These are phyloP conservation scores for Isoperla grammatica DNA, from an alignment of 2,888 invertebrate genomes.

Conservation along the genomic window DNA sequence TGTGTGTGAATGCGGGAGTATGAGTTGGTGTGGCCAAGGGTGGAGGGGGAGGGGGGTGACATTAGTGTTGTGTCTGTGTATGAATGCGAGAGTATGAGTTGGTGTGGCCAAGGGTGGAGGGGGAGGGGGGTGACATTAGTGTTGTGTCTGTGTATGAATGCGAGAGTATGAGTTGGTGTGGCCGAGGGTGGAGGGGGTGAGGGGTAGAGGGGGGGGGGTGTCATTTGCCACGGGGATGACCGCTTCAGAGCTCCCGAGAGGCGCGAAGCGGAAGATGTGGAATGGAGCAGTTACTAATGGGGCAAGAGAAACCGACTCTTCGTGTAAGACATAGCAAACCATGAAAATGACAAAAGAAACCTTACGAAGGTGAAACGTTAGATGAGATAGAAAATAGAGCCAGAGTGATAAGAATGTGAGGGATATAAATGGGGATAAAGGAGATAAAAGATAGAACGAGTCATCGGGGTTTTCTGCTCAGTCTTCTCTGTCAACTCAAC, in stretches of 20 bases:
- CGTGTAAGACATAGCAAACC: not conserved
- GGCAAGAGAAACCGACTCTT: not conserved
- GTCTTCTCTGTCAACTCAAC: too few relatives aligned
- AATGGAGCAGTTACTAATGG: constrained; percentile 9
- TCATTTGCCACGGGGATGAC: constrained; percentile 10
- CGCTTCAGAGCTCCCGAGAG: constrained; percentile 5
- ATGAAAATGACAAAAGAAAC: not conserved
- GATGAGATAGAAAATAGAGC: constrained; percentile 7
- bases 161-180: too few relatives aligned
- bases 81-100: too few relatives aligned
- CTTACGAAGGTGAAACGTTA: not conserved
- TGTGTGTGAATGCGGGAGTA: too few relatives aligned
- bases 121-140: too few relatives aligned
- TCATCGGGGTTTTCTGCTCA: not conserved
- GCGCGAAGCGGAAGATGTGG: not conserved
- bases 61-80: too few relatives aligned
- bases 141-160: not conserved
- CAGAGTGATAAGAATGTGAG: constrained; percentile 4
- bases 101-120: too few relatives aligned
- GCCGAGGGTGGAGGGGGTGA: too few relatives aligned
- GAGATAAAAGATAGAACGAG: constrained; percentile 11
- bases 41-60: too few relatives aligned
- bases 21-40: too few relatives aligned
- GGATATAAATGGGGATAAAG: constrained; percentile 4
- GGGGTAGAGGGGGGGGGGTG: too few relatives aligned